Evolutionary conservation across 2,797 vertebrate species (phyloP).

Genomic region (Xenopus petersii): DNA sequence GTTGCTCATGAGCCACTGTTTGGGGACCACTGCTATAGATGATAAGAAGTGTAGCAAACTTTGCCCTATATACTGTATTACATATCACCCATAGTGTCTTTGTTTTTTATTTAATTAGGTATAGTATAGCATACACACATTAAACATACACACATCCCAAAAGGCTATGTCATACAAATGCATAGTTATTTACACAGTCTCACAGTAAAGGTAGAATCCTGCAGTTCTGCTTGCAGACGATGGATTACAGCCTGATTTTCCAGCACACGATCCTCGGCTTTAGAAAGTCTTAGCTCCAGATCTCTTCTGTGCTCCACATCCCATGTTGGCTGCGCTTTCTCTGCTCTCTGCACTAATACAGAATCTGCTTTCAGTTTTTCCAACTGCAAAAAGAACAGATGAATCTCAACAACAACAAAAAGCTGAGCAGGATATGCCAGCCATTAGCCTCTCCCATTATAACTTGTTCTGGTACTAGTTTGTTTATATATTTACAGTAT

Average conservation of each 20-base stretch:
- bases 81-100: too few relatives aligned
- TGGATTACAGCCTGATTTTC: constrained; percentile 36
- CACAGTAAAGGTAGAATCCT: constrained; percentile 30
- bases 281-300: constrained; percentile 40
- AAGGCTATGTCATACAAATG: too few relatives aligned
- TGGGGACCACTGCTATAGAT: too few relatives aligned
- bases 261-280: constrained; percentile 36
- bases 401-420: neutral
- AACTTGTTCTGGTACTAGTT: too few relatives aligned
- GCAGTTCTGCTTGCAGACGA: neutral
- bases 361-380: constrained; percentile 22
- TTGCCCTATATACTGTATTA: too few relatives aligned
- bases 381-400: constrained; percentile 16
- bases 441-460: neutral
- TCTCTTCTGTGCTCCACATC: constrained; percentile 30
- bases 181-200: constrained; percentile 1
- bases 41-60: too few relatives aligned
- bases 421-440: neutral
- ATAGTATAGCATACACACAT: too few relatives aligned
- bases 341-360: constrained; percentile 11
- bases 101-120: too few relatives aligned
- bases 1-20: too few relatives aligned
- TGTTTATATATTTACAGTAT: neutral
- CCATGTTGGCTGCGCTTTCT: constrained; percentile 22
- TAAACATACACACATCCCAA: too few relatives aligned